phyloP scores from a whole-genome alignment of 2,113 vertebrate species.

The Laticauda laticaudata region DNA sequence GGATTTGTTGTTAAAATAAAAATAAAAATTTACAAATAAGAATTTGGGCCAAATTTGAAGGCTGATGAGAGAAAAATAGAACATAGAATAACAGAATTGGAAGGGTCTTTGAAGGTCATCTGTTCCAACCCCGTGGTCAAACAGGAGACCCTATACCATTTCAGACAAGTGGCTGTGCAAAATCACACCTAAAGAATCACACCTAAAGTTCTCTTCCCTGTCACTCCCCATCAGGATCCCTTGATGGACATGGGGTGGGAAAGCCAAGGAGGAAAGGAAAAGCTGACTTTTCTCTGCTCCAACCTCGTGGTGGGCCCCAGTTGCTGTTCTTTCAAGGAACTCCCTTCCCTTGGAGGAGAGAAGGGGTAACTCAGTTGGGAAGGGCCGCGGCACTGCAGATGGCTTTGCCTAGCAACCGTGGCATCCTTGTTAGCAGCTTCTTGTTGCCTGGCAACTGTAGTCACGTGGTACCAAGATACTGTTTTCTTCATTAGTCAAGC shows the following conservation, averaged over 20 bases:
- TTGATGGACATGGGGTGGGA: too few species aligned
- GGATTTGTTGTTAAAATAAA: too few species aligned
- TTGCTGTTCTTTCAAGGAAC: background rate
- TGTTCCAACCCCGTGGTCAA: background rate
- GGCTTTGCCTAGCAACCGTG: conserved; percentile 61
- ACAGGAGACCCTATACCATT: background rate
- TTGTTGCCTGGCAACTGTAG: conserved; percentile 60
- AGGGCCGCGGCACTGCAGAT: conserved; percentile 28
- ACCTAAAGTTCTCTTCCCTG: too few species aligned
- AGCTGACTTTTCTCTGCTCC: background rate
- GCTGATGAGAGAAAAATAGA: background rate
- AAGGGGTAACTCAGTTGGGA: conserved; percentile 45
- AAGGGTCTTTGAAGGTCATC: background rate
- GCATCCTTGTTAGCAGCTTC: conserved; percentile 63
- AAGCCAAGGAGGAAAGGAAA: background rate
- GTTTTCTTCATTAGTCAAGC: conserved; percentile 14
- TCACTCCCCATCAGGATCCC: background rate
- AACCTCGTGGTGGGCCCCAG: background rate
- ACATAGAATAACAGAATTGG: background rate
- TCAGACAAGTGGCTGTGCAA: background rate
- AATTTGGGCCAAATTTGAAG: background rate
- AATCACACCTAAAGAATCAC: background rate
- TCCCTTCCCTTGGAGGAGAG: conserved; percentile 33
- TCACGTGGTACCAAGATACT: conserved; percentile 57
- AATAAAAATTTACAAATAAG: background rate